phyloP scores from a whole-genome alignment of 1,140 invertebrate species.

The Diachasma alloeum region DNA sequence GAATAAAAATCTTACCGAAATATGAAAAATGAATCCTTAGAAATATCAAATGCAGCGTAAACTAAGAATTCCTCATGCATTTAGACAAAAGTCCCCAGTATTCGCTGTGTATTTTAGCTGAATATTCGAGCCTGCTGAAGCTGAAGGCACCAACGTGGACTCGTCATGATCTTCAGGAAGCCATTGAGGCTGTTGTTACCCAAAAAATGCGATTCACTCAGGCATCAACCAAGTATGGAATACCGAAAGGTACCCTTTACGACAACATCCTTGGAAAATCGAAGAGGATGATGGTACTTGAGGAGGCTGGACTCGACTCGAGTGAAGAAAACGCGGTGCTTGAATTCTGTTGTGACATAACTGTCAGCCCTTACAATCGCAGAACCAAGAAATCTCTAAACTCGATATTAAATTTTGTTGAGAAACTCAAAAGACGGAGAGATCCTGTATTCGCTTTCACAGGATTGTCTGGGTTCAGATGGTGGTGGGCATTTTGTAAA shows the following conservation, averaged over 20 bases:
- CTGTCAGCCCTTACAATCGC: slow-evolving; percentile 75
- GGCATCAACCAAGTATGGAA: slow-evolving; percentile 74
- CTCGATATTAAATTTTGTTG: slow-evolving; percentile 73
- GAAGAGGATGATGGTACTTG: slow-evolving; percentile 78
- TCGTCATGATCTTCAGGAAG: slow-evolving; percentile 76
- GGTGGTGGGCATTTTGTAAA: slow-evolving; percentile 86
- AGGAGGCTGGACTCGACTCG: slow-evolving; percentile 71
- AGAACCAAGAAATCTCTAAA: slow-evolving; percentile 75
- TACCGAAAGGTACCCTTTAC: slow-evolving; percentile 81
- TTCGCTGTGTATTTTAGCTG: slow-evolving; percentile 63
- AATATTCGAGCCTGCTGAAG: slow-evolving; percentile 71
- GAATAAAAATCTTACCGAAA: background rate
- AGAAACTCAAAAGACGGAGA: slow-evolving; percentile 68
- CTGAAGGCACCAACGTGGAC: slow-evolving; percentile 81
- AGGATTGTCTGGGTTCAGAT: slow-evolving; percentile 75
- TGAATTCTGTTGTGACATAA: slow-evolving; percentile 79
- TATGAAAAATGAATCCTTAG: background rate
- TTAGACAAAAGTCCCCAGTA: slow-evolving; percentile 47
- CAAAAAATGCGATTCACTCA: slow-evolving; percentile 82
- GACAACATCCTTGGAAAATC: slow-evolving; percentile 82
- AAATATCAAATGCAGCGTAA: background rate
- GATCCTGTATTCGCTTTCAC: slow-evolving; percentile 74
- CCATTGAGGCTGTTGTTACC: slow-evolving; percentile 77
- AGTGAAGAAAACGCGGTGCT: slow-evolving; percentile 73
- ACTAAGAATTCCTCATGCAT: background rate